Conservation (phyloP, 2,888 invertebrate species). For the Liposcelis brunnea region DNA sequence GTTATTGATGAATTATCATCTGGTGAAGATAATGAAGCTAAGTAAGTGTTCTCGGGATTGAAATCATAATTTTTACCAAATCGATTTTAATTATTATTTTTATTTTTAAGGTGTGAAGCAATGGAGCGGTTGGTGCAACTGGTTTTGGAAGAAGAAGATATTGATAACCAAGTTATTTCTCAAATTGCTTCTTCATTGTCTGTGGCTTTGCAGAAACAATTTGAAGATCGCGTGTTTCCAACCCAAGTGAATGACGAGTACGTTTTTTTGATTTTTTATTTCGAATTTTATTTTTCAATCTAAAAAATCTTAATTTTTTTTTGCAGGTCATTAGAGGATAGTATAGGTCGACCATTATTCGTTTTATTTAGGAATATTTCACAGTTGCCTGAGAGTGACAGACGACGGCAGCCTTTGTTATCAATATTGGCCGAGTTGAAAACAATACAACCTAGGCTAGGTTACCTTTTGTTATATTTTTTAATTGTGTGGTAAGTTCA, state of each 20-base stretch:
- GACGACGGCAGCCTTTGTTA: slow-evolving; percentile 58
- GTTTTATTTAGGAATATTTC: slow-evolving; percentile 72
- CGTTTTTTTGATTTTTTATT: slow-evolving; percentile 15
- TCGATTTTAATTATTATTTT: slow-evolving; percentile 1
- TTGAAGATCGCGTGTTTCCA: slow-evolving; percentile 30
- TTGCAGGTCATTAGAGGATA: slow-evolving; percentile 44
- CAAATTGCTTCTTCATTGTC: slow-evolving; percentile 40
- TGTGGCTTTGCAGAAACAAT: slow-evolving; percentile 34
- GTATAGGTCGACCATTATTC: slow-evolving; percentile 68
- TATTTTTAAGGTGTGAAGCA: slow-evolving; percentile 34
- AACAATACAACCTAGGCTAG: slow-evolving; percentile 48
- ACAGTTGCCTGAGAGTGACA: slow-evolving; percentile 52
- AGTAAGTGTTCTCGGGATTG: too few relatives aligned
- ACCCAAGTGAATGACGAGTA: slow-evolving; percentile 31
- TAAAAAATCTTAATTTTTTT: slow-evolving; percentile 21
- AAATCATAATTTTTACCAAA: too few relatives aligned
- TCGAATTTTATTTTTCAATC: slow-evolving; percentile 1
- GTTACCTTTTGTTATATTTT: slow-evolving; percentile 78
- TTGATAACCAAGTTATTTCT: slow-evolving; percentile 39
- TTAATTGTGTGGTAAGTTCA: slow-evolving; percentile 49
- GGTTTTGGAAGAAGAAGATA: slow-evolving; percentile 38
- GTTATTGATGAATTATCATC: not conserved
- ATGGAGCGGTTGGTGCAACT: slow-evolving; percentile 46
- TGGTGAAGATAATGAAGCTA: slow-evolving; percentile 30
- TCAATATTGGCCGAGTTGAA: slow-evolving; percentile 68